Evolutionary conservation across 2,113 vertebrate genomes (phyloP).

Genomic region (Accipiter cooperii): DNA sequence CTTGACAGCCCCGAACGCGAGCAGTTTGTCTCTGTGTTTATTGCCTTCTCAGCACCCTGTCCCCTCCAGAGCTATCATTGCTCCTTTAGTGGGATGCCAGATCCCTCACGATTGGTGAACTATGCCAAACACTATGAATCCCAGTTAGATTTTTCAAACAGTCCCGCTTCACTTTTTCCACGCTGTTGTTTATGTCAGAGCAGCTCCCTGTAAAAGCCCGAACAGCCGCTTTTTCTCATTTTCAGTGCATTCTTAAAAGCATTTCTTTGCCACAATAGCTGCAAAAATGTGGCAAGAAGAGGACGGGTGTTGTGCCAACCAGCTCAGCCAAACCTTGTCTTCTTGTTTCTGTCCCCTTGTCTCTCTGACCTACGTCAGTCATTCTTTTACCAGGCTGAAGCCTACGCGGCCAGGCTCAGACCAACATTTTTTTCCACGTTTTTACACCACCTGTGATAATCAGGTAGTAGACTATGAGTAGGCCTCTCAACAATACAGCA

Average conservation of each 20-base stretch:
- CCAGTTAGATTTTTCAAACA: background rate
- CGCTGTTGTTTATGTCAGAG: background rate
- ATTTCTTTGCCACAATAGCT: background rate
- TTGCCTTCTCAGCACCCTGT: background rate
- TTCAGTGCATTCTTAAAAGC: background rate
- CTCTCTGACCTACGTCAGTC: background rate
- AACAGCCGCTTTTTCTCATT: background rate
- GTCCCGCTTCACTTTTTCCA: background rate
- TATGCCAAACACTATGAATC: background rate
- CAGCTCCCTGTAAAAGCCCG: background rate
- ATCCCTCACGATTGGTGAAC: background rate
- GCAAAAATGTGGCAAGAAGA: background rate
- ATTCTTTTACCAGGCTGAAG: background rate
- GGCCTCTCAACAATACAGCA: rapidly evolving
- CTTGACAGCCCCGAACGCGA: background rate
- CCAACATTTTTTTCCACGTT: background rate
- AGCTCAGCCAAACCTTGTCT: background rate
- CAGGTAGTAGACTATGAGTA: background rate
- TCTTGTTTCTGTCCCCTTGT: background rate
- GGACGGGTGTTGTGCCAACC: background rate
- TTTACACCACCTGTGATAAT: background rate
- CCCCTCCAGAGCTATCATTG: background rate
- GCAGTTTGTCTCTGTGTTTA: background rate
- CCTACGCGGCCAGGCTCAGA: rapidly evolving
- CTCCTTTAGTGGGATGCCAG: background rate